A percentile compares a stretch with the other conserved stretches of the same genome.
Conservation (phyloP, 2,797 vertebrate genomes). For the Enteromius radiatus region DNA sequence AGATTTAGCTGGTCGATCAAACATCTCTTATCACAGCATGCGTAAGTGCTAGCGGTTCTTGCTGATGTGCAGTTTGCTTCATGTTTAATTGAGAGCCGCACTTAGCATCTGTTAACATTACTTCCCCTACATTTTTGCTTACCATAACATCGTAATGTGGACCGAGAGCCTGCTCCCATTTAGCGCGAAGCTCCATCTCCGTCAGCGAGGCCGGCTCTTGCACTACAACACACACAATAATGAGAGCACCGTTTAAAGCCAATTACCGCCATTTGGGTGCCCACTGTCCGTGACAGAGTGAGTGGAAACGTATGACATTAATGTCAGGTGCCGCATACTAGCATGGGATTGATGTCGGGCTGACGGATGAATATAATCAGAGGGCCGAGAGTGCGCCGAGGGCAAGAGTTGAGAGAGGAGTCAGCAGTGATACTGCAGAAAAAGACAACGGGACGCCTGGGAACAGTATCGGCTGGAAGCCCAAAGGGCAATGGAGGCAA, state of each 20-base stretch:
- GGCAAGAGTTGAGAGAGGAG: constrained; percentile 50
- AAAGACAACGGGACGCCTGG: constrained; percentile 37
- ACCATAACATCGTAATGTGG: constrained; percentile 92
- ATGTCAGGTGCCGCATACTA: constrained; percentile 31
- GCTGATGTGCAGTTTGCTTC: constrained; percentile 33
- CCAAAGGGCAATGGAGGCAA: constrained; percentile 47
- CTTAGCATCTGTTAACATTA: constrained; percentile 51
- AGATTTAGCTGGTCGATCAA: constrained; percentile 41
- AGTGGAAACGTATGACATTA: constrained; percentile 49
- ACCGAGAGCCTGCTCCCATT: constrained; percentile 90
- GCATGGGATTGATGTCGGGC: constrained; percentile 28
- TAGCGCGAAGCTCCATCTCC: constrained; percentile 81
- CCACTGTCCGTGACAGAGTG: constrained; percentile 37
- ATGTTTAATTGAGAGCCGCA: constrained; percentile 49
- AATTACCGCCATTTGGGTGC: constrained; percentile 41
- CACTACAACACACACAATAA: constrained; percentile 69
- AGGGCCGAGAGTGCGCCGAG: constrained; percentile 34
- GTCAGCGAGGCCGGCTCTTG: constrained; percentile 64
- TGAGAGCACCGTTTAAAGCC: constrained; percentile 42
- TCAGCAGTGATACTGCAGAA: constrained; percentile 39
- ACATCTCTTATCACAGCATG: constrained; percentile 39
- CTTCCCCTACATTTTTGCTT: constrained; percentile 66
- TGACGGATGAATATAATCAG: constrained; percentile 52
- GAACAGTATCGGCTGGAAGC: constrained; percentile 32
- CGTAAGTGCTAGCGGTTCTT: constrained; percentile 25